These are phyloP conservation scores for Hydrotaea cyrtoneurina DNA, from an alignment of 2,888 invertebrate genomes.

Conservation along the genomic window DNA sequence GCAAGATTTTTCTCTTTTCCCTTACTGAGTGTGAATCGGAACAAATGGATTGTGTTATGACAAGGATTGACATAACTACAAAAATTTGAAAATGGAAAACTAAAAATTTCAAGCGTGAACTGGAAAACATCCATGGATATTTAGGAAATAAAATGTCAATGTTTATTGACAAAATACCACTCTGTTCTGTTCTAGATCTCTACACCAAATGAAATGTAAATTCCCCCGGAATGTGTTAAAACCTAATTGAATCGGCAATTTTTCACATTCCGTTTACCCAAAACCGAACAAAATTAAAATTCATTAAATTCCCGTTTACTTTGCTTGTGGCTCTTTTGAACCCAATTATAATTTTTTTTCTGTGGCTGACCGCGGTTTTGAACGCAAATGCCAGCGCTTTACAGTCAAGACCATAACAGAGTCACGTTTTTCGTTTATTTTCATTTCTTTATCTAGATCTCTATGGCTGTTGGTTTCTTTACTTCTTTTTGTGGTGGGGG, in stretches of 20 bases:
- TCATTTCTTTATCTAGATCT: not conserved
- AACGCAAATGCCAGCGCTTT: slow-evolving; percentile 2
- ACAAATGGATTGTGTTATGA: too few relatives aligned
- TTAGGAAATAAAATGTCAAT: too few relatives aligned
- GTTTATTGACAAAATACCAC: too few relatives aligned
- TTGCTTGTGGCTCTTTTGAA: slow-evolving; percentile 16
- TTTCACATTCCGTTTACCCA: not conserved
- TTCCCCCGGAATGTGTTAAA: not conserved
- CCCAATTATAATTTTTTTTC: slow-evolving; percentile 20
- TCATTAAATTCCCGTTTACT: slow-evolving; percentile 11
- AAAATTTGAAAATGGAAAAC: too few relatives aligned
- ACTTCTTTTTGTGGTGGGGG: not conserved
- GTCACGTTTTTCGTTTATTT: slow-evolving; percentile 35
- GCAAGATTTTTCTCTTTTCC: too few relatives aligned
- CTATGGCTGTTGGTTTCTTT: too few relatives aligned
- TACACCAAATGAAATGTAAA: too few relatives aligned
- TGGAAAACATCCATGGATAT: too few relatives aligned
- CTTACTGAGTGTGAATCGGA: too few relatives aligned
- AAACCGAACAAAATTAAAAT: not conserved
- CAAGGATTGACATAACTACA: too few relatives aligned
- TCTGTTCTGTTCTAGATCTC: too few relatives aligned
- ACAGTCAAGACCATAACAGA: not conserved
- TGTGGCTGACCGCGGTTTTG: not conserved
- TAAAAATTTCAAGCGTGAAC: too few relatives aligned
- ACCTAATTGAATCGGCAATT: not conserved